Percentiles rank a stretch among this genome's conserved stretches.
Evolutionary conservation across 2,888 invertebrate genomes (phyloP).

Genomic region (Aporophyla lueneburgensis): DNA sequence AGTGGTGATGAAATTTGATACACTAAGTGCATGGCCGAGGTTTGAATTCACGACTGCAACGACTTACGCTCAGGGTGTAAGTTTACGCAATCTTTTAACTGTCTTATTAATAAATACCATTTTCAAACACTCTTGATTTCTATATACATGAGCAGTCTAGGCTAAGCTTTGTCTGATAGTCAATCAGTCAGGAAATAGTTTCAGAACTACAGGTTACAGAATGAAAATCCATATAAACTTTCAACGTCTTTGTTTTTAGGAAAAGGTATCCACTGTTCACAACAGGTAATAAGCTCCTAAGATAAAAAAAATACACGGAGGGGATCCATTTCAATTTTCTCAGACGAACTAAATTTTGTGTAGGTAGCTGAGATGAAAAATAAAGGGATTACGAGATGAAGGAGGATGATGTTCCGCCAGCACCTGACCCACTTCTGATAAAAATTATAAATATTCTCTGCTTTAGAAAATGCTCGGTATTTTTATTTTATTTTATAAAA

Average conservation of each 20-base stretch:
- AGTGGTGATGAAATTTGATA: too few species aligned
- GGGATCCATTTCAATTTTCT: slow-evolving; percentile 32
- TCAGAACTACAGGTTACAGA: background rate
- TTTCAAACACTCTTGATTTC: background rate
- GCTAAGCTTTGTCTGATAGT: background rate
- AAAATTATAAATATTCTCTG: slow-evolving; percentile 56
- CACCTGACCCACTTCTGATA: slow-evolving; percentile 62
- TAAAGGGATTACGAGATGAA: slow-evolving; percentile 53
- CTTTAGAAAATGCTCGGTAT: slow-evolving; percentile 37
- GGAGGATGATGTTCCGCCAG: slow-evolving; percentile 36
- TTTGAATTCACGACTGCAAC: too few species aligned
- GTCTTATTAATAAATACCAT: too few species aligned
- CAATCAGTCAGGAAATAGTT: background rate
- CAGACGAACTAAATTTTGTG: slow-evolving; percentile 30
- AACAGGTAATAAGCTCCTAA: background rate
- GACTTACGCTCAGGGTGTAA: too few species aligned
- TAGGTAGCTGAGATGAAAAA: slow-evolving; percentile 49
- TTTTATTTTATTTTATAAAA: slow-evolving; percentile 49
- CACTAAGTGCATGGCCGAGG: too few species aligned
- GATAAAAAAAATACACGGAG: background rate
- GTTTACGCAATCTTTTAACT: too few species aligned
- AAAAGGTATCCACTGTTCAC: background rate
- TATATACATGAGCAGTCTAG: too few species aligned
- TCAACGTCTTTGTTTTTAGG: background rate
- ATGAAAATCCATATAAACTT: background rate